A percentile compares a stretch with the other conserved stretches of the same genome.
Evolutionary conservation across 2,113 vertebrate species (phyloP).

Genomic region (Hyperopisus bebe): DNA sequence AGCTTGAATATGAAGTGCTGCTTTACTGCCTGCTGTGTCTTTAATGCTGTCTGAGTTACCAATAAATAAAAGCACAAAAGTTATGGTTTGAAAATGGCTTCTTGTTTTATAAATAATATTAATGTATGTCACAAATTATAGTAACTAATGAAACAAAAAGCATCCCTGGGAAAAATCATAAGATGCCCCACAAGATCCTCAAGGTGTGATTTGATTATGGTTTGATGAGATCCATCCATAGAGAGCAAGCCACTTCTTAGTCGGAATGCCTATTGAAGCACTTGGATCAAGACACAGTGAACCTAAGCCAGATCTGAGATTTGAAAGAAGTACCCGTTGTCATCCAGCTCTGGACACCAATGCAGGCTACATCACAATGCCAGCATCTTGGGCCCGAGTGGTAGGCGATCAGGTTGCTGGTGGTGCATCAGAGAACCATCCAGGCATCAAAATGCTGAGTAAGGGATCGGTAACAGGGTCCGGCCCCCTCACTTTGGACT

Average conservation of each 20-base stretch:
- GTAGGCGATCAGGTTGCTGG: background rate
- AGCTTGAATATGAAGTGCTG: constrained; percentile 45
- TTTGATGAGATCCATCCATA: background rate
- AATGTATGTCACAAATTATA: background rate
- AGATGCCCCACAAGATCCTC: background rate
- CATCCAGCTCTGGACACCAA: background rate
- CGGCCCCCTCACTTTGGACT: background rate
- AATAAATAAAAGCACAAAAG: constrained; percentile 50
- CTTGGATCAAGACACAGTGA: background rate
- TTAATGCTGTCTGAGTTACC: constrained; percentile 44
- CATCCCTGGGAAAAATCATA: background rate
- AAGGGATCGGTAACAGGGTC: background rate
- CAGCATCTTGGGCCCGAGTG: no score
- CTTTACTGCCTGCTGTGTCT: constrained; percentile 56
- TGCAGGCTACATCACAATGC: background rate
- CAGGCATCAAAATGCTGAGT: background rate
- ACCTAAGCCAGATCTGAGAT: background rate
- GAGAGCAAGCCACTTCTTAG: background rate
- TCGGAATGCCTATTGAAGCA: background rate
- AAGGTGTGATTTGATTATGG: background rate
- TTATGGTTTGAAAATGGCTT: background rate
- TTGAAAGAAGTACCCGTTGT: background rate
- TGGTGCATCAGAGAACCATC: background rate
- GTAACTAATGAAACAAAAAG: background rate
- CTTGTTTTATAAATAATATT: background rate